phyloP scores from a whole-genome alignment of 2,797 vertebrate genomes.

The Chiloscyllium punctatum region DNA sequence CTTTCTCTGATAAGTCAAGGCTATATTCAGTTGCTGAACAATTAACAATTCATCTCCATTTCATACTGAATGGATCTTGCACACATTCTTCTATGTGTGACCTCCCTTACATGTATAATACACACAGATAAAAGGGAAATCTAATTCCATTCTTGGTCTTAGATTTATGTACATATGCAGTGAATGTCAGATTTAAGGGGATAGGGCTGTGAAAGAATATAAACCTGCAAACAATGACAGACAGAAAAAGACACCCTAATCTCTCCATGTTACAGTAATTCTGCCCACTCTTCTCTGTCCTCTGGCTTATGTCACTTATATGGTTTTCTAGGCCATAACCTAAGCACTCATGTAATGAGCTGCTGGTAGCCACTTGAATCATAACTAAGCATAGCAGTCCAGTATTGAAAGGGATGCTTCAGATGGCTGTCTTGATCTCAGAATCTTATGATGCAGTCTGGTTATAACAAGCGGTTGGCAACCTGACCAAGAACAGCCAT shows the following conservation, averaged over 20 bases:
- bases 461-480: background rate
- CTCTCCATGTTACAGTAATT: background rate
- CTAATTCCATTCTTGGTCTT: background rate
- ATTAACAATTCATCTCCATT: background rate
- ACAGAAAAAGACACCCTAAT: background rate
- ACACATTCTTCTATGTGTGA: background rate
- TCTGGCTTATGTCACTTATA: background rate
- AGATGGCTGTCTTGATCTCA: background rate
- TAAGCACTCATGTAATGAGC: background rate
- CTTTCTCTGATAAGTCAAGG: background rate
- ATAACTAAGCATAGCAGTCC: background rate
- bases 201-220: background rate
- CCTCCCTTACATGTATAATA: background rate
- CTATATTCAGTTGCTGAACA: background rate
- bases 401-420: background rate
- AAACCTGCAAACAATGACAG: background rate
- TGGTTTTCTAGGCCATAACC: background rate
- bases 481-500: too few species aligned
- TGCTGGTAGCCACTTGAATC: background rate
- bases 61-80: background rate
- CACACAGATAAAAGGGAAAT: background rate
- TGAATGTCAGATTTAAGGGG: background rate
- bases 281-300: background rate
- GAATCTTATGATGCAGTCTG: background rate
- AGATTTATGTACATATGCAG: background rate